These are phyloP conservation scores for Apodemia hepburni DNA, from an alignment of 2,888 invertebrate species.

Conservation along the genomic window DNA sequence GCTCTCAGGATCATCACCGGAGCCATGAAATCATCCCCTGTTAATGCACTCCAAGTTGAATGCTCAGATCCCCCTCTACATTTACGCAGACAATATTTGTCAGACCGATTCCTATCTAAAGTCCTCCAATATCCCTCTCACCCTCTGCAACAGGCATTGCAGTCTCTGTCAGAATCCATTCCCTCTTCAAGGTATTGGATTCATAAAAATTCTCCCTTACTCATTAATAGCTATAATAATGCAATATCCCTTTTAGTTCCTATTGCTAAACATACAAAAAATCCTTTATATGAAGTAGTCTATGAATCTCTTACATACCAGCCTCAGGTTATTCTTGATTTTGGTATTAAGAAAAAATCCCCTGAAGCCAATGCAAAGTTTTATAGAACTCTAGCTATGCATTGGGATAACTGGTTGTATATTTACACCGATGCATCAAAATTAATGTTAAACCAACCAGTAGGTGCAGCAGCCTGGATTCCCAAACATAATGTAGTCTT, in stretches of 20 bases:
- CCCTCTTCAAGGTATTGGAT: not conserved
- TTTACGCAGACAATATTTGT: not conserved
- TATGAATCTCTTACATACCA: not conserved
- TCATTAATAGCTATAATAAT: not conserved
- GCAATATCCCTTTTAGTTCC: not conserved
- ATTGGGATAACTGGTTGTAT: not conserved
- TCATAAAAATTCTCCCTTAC: not conserved
- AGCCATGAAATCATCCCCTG: too few species aligned
- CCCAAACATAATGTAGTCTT: not conserved
- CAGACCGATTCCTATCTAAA: not conserved
- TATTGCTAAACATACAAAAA: not conserved
- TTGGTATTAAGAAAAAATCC: not conserved
- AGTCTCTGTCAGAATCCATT: not conserved
- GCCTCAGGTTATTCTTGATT: not conserved
- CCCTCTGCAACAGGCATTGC: not conserved
- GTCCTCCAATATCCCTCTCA: not conserved
- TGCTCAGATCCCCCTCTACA: not conserved
- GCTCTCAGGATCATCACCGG: too few species aligned
- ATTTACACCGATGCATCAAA: not conserved
- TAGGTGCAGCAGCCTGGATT: not conserved
- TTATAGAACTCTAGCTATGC: too few species aligned
- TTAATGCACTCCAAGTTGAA: not conserved
- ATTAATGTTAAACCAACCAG: not conserved
- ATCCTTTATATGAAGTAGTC: not conserved
- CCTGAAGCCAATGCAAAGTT: too few species aligned